Evolutionary conservation across 2,113 vertebrate species (phyloP).

Genomic region (Cephalophus harveyi): DNA sequence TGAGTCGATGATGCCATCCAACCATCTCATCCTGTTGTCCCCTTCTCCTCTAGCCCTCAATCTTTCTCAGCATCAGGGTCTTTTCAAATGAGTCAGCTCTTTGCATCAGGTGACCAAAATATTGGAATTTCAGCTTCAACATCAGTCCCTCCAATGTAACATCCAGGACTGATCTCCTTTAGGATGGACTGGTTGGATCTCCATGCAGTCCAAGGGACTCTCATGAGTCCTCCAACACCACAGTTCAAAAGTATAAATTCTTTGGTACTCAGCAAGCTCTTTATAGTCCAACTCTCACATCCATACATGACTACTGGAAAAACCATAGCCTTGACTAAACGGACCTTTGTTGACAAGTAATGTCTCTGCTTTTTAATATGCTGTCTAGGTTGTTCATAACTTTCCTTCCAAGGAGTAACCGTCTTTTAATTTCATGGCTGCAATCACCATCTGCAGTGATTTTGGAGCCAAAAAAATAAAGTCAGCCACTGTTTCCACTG

Average conservation of each 20-base stretch:
- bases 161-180: not conserved
- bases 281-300: not conserved
- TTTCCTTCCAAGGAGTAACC: not conserved
- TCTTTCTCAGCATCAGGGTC: not conserved
- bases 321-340: not conserved
- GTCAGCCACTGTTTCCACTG: not conserved
- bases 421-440: not conserved
- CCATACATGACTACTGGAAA: not conserved
- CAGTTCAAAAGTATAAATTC: not conserved
- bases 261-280: not conserved
- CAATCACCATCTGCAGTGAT: not conserved
- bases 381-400: not conserved
- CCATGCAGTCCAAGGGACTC: not conserved
- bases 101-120: not conserved
- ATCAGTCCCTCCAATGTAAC: not conserved
- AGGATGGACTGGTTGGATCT: not conserved
- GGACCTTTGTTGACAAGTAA: not conserved
- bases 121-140: not conserved
- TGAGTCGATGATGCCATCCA: not conserved
- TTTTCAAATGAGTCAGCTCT: not conserved
- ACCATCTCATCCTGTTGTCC: not conserved
- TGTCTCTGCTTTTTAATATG: not conserved
- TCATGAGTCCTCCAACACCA: not conserved
- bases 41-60: not conserved
- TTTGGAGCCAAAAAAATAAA: not conserved